Evolutionary conservation across 92 coral and sea anemone genomes (phyloP), one percentile per base, ranked within the genome.

Genomic region (Porites lobata): DNA sequence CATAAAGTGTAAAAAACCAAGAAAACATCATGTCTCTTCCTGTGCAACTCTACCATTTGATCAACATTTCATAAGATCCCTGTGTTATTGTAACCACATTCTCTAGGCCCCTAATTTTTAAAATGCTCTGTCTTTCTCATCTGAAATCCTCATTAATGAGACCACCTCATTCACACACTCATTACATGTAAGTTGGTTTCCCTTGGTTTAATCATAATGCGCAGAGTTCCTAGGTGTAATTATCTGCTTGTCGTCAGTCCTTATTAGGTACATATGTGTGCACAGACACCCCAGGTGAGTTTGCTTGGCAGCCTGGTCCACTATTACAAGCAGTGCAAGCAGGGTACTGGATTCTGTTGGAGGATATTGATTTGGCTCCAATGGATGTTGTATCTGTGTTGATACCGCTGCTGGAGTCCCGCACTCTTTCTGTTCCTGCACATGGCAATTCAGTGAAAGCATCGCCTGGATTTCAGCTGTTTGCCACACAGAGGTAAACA

Each of bases 261-360:
- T 73, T 97, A 83, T 89, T 97, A 66, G 99, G 99, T 9, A 92
- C 98, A 15, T 97, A 97, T 69, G 78, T 94, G 32, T 97, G 99
- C 72, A 93, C 99, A 9, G 99, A 97, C 80, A 90, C 91, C 26
- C 98, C 99, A 32, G 99, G 99, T 11, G 99, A 97, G 86, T 97
- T 97, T 85, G 86, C 89, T 8, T 97, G 99, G 99, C 96, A 90
- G 78, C 88, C 99, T 80, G 99, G 99, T 14, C 90, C 96, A 54
- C 88, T 97, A 20, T 83, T 96, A 58, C 98, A 92, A 51, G 98
- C 99, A 17, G 96, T 94, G 51, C 94, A 67, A 64, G 94, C 77
- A 79, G 99, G 99, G 15, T 95, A 93, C 81, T 97, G 99, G 99
- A 90, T 97, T 11, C 77, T 97, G n/a, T 82, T 97, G 78, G 99